Base-by-base conservation (phyloP, 1,140 invertebrate genomes). In the Cyrtorhinus lividipennis region DNA sequence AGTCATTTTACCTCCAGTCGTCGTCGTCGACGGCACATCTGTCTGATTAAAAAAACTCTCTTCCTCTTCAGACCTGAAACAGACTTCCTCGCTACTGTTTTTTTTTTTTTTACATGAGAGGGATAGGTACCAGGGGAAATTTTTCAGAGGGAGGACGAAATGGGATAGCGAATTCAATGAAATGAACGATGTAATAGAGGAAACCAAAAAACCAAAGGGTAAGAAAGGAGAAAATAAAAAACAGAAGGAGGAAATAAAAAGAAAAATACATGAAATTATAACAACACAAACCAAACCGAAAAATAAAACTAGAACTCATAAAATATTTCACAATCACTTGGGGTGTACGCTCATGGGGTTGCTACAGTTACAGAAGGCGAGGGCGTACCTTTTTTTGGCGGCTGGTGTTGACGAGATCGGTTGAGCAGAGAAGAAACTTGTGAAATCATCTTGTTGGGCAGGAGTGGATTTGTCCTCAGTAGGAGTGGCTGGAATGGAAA, bases 21-120 rank as follows among this genome's bases (percentile, higher is more conserved):
- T 78, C 44, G 81, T 83, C 0, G 86, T 82, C 1, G 80, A 77
- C n/a, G 85, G 79, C 10, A 53, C 20, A 20, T 53, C 48, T 5
- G 48, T 53, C 73, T 92, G 89, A 75, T 88, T 90, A 71, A 93
- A 94, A 76, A 94, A 94, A 73, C 85, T 89, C 66, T 90, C 86
- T 70, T 93, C 88, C 72, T 93, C 90, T 1, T 81, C 64, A 77
- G 70, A 69, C 25, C 61, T 24, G 45, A 24, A 68, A 66, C 67
- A 8, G 46, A 20, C 22, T 5, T 30, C 18, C n/a, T 70, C 63
- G 70, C 62, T 64, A 66, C 72, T 69, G 66, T 71, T 68, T 20
- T 67, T 62, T n/a, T n/a, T n/a, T n/a, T n/a, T n/a, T n/a, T n/a
- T n/a, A n/a, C n/a, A n/a, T n/a, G n/a, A n/a, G n/a, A n/a, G n/a